These are phyloP conservation scores for Portunus trituberculatus DNA, from an alignment of 1,140 invertebrate species.

Conservation along the genomic window DNA sequence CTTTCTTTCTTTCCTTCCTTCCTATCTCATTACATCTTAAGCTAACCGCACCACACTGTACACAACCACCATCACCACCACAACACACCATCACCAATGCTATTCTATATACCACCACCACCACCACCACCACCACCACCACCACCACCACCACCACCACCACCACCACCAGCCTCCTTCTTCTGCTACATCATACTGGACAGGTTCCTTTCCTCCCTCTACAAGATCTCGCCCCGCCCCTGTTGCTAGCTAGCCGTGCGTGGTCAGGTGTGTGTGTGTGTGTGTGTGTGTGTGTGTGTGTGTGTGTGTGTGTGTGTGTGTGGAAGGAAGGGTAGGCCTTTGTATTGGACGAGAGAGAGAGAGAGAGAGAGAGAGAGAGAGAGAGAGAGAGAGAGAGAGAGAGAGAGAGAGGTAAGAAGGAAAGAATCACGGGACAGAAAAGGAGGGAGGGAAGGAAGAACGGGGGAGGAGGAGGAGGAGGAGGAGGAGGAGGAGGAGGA, in stretches of 20 bases:
- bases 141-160: background rate
- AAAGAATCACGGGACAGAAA: background rate
- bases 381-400: background rate
- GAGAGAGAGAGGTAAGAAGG: background rate
- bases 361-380: background rate
- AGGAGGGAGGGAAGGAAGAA: background rate
- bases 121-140: conserved; percentile 16
- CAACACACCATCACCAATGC: background rate
- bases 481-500: background rate
- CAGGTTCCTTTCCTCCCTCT: background rate
- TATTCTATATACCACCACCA: background rate
- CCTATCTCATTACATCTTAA: too few species aligned
- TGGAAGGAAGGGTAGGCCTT: background rate
- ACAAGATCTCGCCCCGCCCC: background rate
- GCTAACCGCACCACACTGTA: too few species aligned
- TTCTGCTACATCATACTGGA: background rate
- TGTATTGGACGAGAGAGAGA: background rate
- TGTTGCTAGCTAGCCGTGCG: background rate
- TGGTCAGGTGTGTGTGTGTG: background rate
- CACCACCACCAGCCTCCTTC: background rate
- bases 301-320: conserved; percentile 19
- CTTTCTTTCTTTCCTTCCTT: too few species aligned
- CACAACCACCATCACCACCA: background rate
- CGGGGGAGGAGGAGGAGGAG: background rate
- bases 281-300: conserved; percentile 16